A percentile compares a stretch with the other conserved stretches of the same genome.
Conservation (phyloP, 1,140 invertebrate species). For the Drosophila trapezifrons region DNA sequence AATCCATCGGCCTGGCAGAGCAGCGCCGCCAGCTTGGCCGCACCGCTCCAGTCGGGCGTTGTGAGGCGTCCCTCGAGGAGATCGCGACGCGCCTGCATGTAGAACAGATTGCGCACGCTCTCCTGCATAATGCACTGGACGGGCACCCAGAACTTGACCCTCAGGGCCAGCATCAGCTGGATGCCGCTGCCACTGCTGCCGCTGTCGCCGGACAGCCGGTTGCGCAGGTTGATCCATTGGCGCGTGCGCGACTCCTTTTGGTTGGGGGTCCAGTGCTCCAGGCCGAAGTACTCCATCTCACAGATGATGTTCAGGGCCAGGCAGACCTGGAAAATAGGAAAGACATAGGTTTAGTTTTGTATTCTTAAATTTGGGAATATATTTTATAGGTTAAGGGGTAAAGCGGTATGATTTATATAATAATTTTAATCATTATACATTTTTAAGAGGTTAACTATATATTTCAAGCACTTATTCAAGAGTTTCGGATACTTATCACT, state of each 20-base stretch:
- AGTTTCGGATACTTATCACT: too few species aligned
- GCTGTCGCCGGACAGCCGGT: constrained; percentile 88
- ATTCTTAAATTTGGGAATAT: neutral
- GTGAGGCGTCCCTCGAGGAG: constrained; percentile 89
- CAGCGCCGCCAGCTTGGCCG: constrained; percentile 90
- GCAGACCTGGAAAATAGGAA: constrained; percentile 89
- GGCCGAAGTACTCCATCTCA: constrained; percentile 94
- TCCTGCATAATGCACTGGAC: constrained; percentile 93
- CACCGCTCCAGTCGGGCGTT: constrained; percentile 88
- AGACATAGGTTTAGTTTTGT: neutral
- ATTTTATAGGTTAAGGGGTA: too few species aligned
- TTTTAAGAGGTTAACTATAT: too few species aligned
- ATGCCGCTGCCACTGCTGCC: constrained; percentile 86
- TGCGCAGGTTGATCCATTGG: constrained; percentile 93
- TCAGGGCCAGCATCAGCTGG: constrained; percentile 86
- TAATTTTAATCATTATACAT: too few species aligned
- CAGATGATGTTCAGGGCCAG: constrained; percentile 91
- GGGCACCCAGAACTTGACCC: constrained; percentile 95
- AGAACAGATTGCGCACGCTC: constrained; percentile 93
- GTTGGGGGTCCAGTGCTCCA: constrained; percentile 85
- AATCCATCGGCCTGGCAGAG: constrained; percentile 87
- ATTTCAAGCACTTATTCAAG: too few species aligned
- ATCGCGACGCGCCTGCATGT: constrained; percentile 91
- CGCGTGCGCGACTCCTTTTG: constrained; percentile 78
- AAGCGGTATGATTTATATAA: too few species aligned